Evolutionary conservation across 1,140 invertebrate species (phyloP), one percentile per base, ranked within the genome.

Genomic region (Subanguina moxae): DNA sequence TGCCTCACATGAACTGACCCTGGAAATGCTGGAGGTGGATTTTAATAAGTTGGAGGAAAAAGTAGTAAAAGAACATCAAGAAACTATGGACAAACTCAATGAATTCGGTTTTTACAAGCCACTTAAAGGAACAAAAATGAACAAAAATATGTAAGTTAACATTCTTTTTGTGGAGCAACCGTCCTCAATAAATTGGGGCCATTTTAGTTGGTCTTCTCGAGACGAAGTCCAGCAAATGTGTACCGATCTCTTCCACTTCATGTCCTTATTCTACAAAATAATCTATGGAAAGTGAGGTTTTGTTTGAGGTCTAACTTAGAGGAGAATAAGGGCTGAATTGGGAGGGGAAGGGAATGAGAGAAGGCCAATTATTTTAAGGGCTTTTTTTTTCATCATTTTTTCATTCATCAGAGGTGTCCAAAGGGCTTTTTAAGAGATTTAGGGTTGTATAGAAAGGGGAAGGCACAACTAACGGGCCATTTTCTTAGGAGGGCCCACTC

Each of bases 261-360:
- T 64, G 7, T 19, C 56, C 7, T 32, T 30, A 15, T 48, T 70
- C 9, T 70, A 57, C 32, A 56, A 58, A 38, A 11, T 70, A 42
- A n/a, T 70, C 7, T 70, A 70, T 57, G 68, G 68, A 70, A 68
- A 43, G 68, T 70, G 23, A 57, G 15, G 7, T 56, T 30, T 3
- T 1, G 13, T 45, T 3, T 65, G n/a, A 61, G n/a, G n/a, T n/a
- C n/a, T n/a, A n/a, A n/a, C n/a, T n/a, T n/a, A n/a, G n/a, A n/a
- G n/a, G n/a, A n/a, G n/a, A n/a, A n/a, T n/a, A n/a, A n/a, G n/a
- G n/a, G n/a, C n/a, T n/a, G n/a, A n/a, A n/a, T n/a, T n/a, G n/a
- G n/a, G n/a, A n/a, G n/a, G n/a, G n/a, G n/a, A n/a, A n/a, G n/a
- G n/a, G n/a, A n/a, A n/a, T n/a, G n/a, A n/a, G n/a, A n/a, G n/a